Conservation (phyloP, 1,140 invertebrate genomes). For the Papilio machaon region DNA sequence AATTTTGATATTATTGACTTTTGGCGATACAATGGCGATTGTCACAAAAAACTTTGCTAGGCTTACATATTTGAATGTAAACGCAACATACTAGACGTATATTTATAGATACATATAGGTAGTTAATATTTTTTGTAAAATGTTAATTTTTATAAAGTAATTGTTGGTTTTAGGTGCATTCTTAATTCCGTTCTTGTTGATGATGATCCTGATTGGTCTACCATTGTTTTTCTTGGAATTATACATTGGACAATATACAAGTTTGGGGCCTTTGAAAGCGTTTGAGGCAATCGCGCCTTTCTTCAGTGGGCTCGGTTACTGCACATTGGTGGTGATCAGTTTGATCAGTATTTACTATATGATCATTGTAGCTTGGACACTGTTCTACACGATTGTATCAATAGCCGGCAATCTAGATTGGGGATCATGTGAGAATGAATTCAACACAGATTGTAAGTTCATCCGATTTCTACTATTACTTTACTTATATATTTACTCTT, state of each 20-base stretch:
- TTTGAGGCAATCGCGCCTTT: conserved; percentile 84
- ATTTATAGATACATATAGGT: too few species aligned
- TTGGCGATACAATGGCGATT: too few species aligned
- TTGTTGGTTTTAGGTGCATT: conserved; percentile 86
- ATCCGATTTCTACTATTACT: too few species aligned
- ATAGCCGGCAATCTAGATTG: conserved; percentile 87
- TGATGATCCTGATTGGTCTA: conserved; percentile 89
- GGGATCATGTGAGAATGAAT: conserved; percentile 85
- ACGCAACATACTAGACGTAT: too few species aligned
- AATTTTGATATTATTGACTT: too few species aligned
- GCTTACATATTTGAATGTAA: too few species aligned
- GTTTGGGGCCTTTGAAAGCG: conserved; percentile 83
- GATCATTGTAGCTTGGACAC: conserved; percentile 90
- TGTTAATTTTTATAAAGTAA: background rate
- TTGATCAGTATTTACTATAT: conserved; percentile 93
- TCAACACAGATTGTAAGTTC: conserved; percentile 85
- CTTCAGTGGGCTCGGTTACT: conserved; percentile 86
- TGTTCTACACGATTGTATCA: conserved; percentile 89
- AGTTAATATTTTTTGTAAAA: too few species aligned
- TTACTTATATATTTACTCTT: too few species aligned
- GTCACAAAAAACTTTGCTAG: too few species aligned
- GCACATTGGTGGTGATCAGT: conserved; percentile 88
- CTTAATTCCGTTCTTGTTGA: conserved; percentile 90
- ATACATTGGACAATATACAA: conserved; percentile 85
- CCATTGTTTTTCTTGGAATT: conserved; percentile 90